A percentile compares a stretch with the other conserved stretches of the same genome.
These are phyloP conservation scores for Dryocosmus kuriphilus DNA, from an alignment of 2,888 invertebrate species.

Conservation along the genomic window DNA sequence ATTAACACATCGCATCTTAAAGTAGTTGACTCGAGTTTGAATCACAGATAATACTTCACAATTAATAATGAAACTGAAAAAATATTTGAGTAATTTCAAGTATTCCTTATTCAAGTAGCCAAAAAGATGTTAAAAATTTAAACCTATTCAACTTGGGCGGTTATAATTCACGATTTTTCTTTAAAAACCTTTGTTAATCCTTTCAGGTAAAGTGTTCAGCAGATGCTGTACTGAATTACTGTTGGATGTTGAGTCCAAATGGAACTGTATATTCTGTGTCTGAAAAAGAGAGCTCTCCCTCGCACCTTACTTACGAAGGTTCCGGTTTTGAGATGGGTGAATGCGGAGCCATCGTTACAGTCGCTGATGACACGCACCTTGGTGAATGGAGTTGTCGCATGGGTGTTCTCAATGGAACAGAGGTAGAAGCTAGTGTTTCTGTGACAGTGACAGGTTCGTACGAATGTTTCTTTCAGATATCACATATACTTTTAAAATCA, in stretches of 20 bases:
- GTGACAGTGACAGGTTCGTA: constrained; percentile 68
- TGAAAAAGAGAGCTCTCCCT: constrained; percentile 17
- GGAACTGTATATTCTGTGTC: constrained; percentile 64
- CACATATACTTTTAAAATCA: background rate
- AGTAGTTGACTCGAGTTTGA: background rate
- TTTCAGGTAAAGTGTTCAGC: constrained; percentile 66
- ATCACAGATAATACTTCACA: too few relatives aligned
- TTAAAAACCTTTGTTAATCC: constrained; percentile 33
- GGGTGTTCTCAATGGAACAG: constrained; percentile 62
- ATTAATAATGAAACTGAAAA: too few relatives aligned
- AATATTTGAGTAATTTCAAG: too few relatives aligned
- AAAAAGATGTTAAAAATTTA: background rate
- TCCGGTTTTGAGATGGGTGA: constrained; percentile 66
- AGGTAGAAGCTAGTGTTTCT: constrained; percentile 59
- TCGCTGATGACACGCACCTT: constrained; percentile 58
- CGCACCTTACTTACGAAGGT: constrained; percentile 61
- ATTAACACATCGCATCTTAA: background rate
- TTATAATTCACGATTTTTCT: background rate
- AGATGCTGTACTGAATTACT: constrained; percentile 64
- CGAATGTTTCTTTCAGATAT: constrained; percentile 7
- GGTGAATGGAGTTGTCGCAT: constrained; percentile 70
- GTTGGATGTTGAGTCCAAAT: constrained; percentile 71
- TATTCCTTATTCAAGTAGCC: too few relatives aligned
- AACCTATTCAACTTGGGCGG: background rate
- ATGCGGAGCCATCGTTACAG: constrained; percentile 63